Base-by-base conservation (phyloP, 2,888 invertebrate species). In the Vesta saturnalis region DNA sequence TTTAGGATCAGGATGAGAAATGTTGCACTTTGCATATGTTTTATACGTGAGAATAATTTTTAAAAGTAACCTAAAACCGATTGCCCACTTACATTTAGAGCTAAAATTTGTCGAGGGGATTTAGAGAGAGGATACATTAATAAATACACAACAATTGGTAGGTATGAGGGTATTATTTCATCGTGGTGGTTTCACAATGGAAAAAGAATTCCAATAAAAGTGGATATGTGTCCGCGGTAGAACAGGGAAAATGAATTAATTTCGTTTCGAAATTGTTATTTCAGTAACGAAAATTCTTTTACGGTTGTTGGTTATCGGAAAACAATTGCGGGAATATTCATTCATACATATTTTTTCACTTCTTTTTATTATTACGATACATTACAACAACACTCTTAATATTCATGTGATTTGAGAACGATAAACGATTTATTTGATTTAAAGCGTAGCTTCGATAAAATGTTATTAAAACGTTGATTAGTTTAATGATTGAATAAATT, bases 201-300 rank as follows among this genome's bases (percentile, higher is more conserved):
- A 64, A 70, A 71, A 73, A 71, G 75, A 75, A 76, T 76, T 76
- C 76, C 76, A 76, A 76, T 76, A 74, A 75, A n/a, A 76, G 71
- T 67, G 71, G 67, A 64, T 66, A 68, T 71, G 65, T 68, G 64
- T 64, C 67, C 61, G 64, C 19, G 60, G 30, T 57, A 64, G 64
- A 60, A 64, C 69, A 64, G 61, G 69, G 61, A 65, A 64, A 69
- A 69, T 60, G 69, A 69, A 69, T 69, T 69, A 69, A 69, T 69
- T 69, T 69, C 49, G 55, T 60, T 60, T 57, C 35, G 55, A 60
- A 64, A 69, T 65, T 69, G 69, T 69, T 69, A 69, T 69, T 69
- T 69, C 69, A 54, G 69, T 64, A 65, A 49, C 39, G 60, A 58
- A 49, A 61, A 64, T 69, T 56, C 47, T 21, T 18, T 21, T 61